Conservation (phyloP, 2,797 vertebrate species). For the Enteromius argenteus region DNA sequence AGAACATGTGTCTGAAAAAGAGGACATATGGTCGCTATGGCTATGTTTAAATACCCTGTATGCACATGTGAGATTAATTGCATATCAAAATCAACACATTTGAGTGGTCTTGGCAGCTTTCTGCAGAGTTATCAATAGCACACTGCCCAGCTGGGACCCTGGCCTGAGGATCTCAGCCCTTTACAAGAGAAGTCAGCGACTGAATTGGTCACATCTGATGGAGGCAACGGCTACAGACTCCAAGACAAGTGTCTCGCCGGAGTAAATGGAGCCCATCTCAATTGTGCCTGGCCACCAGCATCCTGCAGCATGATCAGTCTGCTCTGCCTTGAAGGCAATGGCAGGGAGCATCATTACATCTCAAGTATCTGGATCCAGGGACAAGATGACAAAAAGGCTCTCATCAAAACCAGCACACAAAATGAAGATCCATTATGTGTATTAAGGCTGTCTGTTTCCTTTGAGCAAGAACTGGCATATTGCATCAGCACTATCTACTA, state of each 20-base stretch:
- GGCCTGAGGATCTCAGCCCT: conserved; percentile 6
- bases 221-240: not conserved
- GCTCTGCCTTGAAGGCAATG: not conserved
- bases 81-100: not conserved
- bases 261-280: conserved; percentile 9
- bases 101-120: conserved; percentile 6
- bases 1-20: not conserved
- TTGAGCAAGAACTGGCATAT: not conserved
- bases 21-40: not conserved
- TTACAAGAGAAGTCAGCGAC: conserved; percentile 10
- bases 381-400: not conserved
- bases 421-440: conserved; percentile 1
- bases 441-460: not conserved
- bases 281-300: conserved; percentile 17
- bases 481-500: not conserved
- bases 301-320: conserved; percentile 14
- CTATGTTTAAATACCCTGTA: not conserved
- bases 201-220: conserved; percentile 22
- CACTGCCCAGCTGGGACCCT: conserved; percentile 32
- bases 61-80: not conserved
- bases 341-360: conserved; percentile 17
- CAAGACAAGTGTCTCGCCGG: not conserved
- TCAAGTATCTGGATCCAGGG: conserved; percentile 11
- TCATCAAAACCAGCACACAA: conserved; percentile 2
- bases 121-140: conserved; percentile 24